These are phyloP conservation scores for Pangasianodon hypophthalmus DNA, from an alignment of 2,113 vertebrate species.

Conservation along the genomic window DNA sequence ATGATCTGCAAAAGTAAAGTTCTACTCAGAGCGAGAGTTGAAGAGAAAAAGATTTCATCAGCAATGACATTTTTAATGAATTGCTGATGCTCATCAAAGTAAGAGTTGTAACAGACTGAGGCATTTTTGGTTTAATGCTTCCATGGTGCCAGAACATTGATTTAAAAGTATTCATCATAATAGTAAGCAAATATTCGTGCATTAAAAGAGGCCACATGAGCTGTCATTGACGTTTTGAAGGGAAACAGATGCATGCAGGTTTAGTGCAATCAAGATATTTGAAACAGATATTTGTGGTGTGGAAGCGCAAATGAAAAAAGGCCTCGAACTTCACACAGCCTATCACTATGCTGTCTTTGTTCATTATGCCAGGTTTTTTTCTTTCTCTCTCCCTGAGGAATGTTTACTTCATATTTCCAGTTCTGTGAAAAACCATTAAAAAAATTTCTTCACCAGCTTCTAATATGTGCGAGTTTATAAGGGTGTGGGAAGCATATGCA, in stretches of 20 bases:
- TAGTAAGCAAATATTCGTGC: conserved; percentile 15
- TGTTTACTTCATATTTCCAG: conserved; percentile 37
- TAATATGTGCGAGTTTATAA: conserved; percentile 45
- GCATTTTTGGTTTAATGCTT: conserved; percentile 14
- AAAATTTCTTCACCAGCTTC: conserved; percentile 23
- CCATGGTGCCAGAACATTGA: neutral
- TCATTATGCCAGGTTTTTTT: conserved; percentile 8
- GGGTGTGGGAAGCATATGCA: conserved; percentile 46
- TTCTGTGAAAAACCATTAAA: conserved; percentile 35
- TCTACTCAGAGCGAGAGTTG: neutral
- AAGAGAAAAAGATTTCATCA: neutral
- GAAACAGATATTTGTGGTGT: conserved; percentile 27
- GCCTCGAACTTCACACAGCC: conserved; percentile 4
- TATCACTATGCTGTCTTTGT: conserved; percentile 27
- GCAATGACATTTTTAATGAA: conserved; percentile 5
- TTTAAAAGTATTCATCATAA: conserved; percentile 7
- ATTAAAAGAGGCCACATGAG: conserved; percentile 11
- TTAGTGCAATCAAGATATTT: conserved; percentile 22
- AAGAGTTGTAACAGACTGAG: neutral
- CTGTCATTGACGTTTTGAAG: conserved; percentile 17
- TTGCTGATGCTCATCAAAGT: conserved; percentile 23
- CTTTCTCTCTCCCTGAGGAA: neutral
- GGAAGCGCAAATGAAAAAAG: conserved; percentile 19
- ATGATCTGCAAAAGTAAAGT: conserved; percentile 61
- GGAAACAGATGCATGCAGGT: conserved; percentile 22